These are phyloP conservation scores for Harlomillsia oculata DNA, from an alignment of 1,140 invertebrate genomes.

Conservation along the genomic window DNA sequence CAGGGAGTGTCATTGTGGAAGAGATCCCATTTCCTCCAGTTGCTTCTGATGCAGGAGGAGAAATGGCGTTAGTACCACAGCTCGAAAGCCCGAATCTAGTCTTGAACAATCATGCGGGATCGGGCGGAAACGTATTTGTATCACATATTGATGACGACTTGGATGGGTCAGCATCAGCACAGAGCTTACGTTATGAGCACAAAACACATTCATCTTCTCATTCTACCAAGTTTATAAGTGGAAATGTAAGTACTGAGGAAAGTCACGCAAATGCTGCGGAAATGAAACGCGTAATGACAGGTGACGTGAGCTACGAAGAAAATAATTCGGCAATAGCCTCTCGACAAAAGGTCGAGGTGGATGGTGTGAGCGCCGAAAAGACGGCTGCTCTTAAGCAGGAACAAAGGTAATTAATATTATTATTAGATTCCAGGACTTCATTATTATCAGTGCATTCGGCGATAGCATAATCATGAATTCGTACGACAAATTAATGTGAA, in stretches of 20 bases:
- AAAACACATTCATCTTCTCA: slow-evolving; percentile 65
- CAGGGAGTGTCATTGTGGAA: slow-evolving; percentile 31
- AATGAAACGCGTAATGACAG: slow-evolving; percentile 64
- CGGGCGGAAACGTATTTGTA: not conserved
- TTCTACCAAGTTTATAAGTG: slow-evolving; percentile 68
- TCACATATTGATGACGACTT: no score
- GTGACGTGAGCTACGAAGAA: slow-evolving; percentile 68
- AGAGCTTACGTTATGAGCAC: slow-evolving; percentile 68
- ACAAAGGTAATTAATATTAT: slow-evolving; percentile 30
- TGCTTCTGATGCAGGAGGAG: slow-evolving; percentile 9
- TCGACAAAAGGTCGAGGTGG: slow-evolving; percentile 56
- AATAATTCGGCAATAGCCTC: slow-evolving; percentile 49
- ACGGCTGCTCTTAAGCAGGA: slow-evolving; percentile 58
- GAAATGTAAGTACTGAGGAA: slow-evolving; percentile 67
- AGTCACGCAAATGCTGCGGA: slow-evolving; percentile 62
- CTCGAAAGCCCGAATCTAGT: slow-evolving; percentile 36
- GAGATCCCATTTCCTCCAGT: slow-evolving; percentile 31
- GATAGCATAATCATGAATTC: no score
- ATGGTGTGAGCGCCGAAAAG: slow-evolving; percentile 66
- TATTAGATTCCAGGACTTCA: no score
- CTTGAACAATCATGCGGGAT: slow-evolving; percentile 34
- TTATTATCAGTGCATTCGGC: no score
- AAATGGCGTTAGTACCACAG: slow-evolving; percentile 5
- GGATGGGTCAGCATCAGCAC: slow-evolving; percentile 38
- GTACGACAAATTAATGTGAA: no score